These are phyloP conservation scores for Peromyscus leucopus DNA, from an alignment of 2,113 vertebrate genomes.

Conservation along the genomic window DNA sequence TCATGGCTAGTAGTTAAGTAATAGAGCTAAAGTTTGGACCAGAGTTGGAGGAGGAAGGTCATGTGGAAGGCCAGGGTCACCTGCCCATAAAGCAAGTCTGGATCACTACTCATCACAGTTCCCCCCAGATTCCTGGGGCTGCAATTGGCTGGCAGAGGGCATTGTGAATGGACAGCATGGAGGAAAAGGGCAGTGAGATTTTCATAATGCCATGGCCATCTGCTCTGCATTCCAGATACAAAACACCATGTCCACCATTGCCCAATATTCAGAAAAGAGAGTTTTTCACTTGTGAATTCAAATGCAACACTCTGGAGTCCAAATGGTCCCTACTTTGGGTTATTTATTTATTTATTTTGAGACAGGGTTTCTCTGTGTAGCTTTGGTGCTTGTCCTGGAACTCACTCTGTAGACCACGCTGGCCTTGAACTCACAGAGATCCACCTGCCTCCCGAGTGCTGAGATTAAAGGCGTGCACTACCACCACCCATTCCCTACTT, in stretches of 20 bases:
- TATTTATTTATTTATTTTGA: background rate
- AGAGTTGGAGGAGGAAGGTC: background rate
- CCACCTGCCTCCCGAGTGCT: background rate
- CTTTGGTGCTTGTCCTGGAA: background rate
- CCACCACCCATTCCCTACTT: background rate
- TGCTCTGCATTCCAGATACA: background rate
- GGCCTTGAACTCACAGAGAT: background rate
- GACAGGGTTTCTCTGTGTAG: background rate
- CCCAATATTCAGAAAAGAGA: background rate
- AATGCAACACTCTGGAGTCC: too few species aligned
- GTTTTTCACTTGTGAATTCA: background rate
- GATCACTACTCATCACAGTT: background rate
- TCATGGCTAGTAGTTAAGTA: background rate
- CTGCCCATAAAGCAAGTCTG: background rate
- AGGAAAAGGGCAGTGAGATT: background rate
- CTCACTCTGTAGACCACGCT: background rate
- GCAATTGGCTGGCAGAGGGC: background rate
- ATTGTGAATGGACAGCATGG: background rate
- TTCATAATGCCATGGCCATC: background rate
- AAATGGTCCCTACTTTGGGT: background rate
- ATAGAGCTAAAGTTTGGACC: background rate
- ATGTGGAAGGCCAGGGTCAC: background rate
- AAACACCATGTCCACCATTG: background rate
- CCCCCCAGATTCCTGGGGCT: background rate
- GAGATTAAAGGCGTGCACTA: background rate